phyloP scores from a whole-genome alignment of 2,113 vertebrate genomes.

The Coptodon bakossiorum region DNA sequence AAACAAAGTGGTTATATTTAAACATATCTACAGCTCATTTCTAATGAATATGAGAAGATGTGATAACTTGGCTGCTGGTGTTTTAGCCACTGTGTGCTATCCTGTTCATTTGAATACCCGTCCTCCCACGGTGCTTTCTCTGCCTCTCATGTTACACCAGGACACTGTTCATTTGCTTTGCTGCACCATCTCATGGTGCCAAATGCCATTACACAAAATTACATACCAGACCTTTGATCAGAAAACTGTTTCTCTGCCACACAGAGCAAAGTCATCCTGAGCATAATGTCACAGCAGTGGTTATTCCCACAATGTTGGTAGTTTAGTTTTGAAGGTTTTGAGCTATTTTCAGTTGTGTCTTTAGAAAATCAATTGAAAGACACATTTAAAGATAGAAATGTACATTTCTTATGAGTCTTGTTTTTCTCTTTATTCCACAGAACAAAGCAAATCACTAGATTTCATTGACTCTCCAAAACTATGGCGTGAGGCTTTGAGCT shows the following conservation, averaged over 20 bases:
- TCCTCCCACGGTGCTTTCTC: neutral
- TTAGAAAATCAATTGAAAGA: too few species aligned
- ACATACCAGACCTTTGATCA: neutral
- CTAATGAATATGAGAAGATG: too few species aligned
- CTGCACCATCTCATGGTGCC: fast-evolving
- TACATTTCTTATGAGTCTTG: too few species aligned
- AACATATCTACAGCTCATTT: too few species aligned
- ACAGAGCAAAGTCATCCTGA: too few species aligned
- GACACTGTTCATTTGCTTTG: neutral
- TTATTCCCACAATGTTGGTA: fast-evolving
- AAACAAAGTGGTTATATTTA: too few species aligned
- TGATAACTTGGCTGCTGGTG: too few species aligned
- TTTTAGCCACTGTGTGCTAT: too few species aligned
- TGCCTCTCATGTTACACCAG: neutral
- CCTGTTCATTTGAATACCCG: fast-evolving
- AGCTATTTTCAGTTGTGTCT: neutral
- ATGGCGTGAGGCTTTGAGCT: neutral
- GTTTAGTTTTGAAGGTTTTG: fast-evolving
- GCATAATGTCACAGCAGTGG: too few species aligned
- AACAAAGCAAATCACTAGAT: neutral
- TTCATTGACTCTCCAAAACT: fast-evolving
- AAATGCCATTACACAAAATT: neutral
- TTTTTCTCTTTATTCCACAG: neutral
- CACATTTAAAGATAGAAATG: too few species aligned
- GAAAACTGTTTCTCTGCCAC: neutral